phyloP scores from a whole-genome alignment of 2,797 vertebrate species.

The Enteromius fasciolatus region DNA sequence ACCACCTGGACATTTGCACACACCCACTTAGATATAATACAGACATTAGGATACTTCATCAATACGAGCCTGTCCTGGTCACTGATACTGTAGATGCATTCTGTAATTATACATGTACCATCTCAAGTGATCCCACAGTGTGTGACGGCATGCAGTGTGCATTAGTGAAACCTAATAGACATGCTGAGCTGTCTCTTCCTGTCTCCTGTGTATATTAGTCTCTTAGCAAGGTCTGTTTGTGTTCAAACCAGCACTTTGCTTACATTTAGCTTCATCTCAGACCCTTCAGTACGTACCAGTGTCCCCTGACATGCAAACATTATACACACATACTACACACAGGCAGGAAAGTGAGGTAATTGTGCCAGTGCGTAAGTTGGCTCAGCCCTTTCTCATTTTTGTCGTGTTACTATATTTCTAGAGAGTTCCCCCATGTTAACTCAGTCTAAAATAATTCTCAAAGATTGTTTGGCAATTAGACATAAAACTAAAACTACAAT shows the following conservation, averaged over 20 bases:
- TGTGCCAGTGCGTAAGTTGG: not conserved
- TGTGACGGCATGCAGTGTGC: slow-evolving; percentile 7
- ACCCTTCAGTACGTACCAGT: slow-evolving; percentile 11
- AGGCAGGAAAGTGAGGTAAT: not conserved
- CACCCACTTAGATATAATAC: not conserved
- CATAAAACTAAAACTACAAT: not conserved
- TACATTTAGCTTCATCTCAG: slow-evolving; percentile 28
- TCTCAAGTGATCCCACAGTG: slow-evolving; percentile 13
- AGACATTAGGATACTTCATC: not conserved
- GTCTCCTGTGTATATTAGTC: slow-evolving; percentile 49
- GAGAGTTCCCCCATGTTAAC: not conserved
- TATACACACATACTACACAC: slow-evolving; percentile 3
- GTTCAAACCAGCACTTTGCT: slow-evolving; percentile 30
- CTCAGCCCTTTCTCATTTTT: not conserved
- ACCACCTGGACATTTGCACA: not conserved
- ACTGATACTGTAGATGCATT: slow-evolving; percentile 32
- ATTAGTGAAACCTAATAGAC: slow-evolving; percentile 45
- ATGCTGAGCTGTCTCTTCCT: slow-evolving; percentile 25
- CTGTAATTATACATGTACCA: slow-evolving; percentile 16
- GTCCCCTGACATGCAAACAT: slow-evolving; percentile 20
- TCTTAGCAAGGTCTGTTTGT: slow-evolving; percentile 34
- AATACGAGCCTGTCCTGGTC: not conserved
- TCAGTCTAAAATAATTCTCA: not conserved
- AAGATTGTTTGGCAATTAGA: not conserved
- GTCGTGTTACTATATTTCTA: not conserved